Evolutionary conservation across 1,140 invertebrate genomes (phyloP).

Genomic region (Hormaphis cornu): DNA sequence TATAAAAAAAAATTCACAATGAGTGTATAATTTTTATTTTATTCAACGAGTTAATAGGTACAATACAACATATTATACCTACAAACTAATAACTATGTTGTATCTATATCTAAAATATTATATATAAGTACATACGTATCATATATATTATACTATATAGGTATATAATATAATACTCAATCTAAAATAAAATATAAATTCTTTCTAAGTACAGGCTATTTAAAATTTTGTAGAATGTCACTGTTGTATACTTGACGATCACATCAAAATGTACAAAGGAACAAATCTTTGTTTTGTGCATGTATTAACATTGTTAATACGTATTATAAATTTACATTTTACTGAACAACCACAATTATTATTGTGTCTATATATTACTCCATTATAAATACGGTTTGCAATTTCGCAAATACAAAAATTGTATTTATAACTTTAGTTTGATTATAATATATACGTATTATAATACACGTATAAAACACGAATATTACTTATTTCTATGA

Average conservation of each 20-base stretch:
- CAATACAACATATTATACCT: conserved; percentile 14
- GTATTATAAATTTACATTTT: conserved; percentile 12
- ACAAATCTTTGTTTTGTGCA: background rate
- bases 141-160: too few species aligned
- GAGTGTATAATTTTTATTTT: background rate
- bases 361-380: background rate
- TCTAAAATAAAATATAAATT: conserved; percentile 21
- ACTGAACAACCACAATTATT: conserved; percentile 6
- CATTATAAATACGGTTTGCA: background rate
- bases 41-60: conserved; percentile 17
- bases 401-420: background rate
- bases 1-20: background rate
- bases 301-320: background rate
- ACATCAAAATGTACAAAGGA: conserved; percentile 1
- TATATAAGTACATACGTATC: too few species aligned
- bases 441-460: conserved; percentile 9
- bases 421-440: conserved; percentile 2
- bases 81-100: background rate
- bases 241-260: background rate
- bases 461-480: too few species aligned
- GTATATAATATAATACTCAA: too few species aligned
- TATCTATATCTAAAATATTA: conserved; percentile 15
- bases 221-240: background rate
- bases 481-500: background rate
- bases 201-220: background rate